These are phyloP conservation scores for Mayetiola destructor DNA, from an alignment of 2,888 invertebrate species.

Conservation along the genomic window DNA sequence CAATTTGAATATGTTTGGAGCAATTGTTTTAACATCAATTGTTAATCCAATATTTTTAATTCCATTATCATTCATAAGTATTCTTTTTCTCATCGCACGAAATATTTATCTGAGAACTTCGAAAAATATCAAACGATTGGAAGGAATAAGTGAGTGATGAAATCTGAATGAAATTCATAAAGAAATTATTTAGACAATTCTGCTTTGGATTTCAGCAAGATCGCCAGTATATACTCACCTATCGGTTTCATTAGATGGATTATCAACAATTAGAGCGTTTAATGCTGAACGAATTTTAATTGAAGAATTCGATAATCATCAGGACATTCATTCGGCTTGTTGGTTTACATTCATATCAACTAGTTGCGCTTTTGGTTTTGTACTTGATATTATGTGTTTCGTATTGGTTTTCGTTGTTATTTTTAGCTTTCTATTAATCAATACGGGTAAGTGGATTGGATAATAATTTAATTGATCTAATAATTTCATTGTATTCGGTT, in stretches of 20 bases:
- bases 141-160: slow-evolving; percentile 42
- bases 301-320: slow-evolving; percentile 39
- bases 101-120: slow-evolving; percentile 51
- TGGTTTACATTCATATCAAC: slow-evolving; percentile 45
- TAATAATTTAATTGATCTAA: neutral
- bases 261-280: slow-evolving; percentile 60
- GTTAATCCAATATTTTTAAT: slow-evolving; percentile 45
- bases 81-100: slow-evolving; percentile 44
- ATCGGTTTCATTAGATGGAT: slow-evolving; percentile 56
- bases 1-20: slow-evolving; percentile 38
- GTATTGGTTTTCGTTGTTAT: neutral
- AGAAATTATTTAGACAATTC: slow-evolving; percentile 48
- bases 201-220: slow-evolving; percentile 40
- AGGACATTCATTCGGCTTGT: slow-evolving; percentile 50
- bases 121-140: slow-evolving; percentile 49
- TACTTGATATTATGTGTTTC: neutral
- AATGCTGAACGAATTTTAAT: slow-evolving; percentile 48
- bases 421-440: neutral
- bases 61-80: slow-evolving; percentile 41
- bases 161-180: slow-evolving; percentile 35
- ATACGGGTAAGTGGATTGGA: slow-evolving; percentile 27
- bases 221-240: slow-evolving; percentile 70
- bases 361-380: neutral
- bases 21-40: slow-evolving; percentile 45
- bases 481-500: neutral